phyloP scores from a whole-genome alignment of 2,113 vertebrate species.

The Excalfactoria chinensis region DNA sequence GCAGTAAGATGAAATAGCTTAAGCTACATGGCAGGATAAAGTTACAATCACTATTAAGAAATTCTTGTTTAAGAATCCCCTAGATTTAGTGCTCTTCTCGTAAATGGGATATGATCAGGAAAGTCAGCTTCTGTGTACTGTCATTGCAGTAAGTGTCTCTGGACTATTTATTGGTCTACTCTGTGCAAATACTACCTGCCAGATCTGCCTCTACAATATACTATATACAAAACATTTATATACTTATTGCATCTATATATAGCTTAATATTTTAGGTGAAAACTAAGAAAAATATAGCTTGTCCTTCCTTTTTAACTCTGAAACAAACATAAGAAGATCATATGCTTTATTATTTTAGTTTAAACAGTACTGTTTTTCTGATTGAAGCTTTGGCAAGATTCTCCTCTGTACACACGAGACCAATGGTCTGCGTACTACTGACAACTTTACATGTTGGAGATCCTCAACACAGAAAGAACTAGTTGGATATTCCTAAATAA shows the following conservation, averaged over 20 bases:
- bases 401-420: not conserved
- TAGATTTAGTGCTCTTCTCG: not conserved
- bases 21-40: not conserved
- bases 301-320: not conserved
- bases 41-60: not conserved
- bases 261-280: not conserved
- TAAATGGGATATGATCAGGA: not conserved
- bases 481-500: not conserved
- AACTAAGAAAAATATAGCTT: not conserved
- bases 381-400: not conserved
- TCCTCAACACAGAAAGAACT: not conserved
- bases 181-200: rapidly evolving
- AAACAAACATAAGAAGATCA: not conserved
- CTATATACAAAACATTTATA: not conserved
- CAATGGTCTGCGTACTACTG: not conserved
- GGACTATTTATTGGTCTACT: not conserved
- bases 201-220: not conserved
- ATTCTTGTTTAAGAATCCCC: not conserved
- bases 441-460: not conserved
- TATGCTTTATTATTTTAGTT: not conserved
- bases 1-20: not conserved
- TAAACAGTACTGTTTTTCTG: not conserved
- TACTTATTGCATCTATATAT: not conserved
- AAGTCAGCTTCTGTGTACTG: not conserved
- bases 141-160: not conserved